Base-by-base conservation (phyloP, 2,888 invertebrate species). In the Eupithecia centaureata region DNA sequence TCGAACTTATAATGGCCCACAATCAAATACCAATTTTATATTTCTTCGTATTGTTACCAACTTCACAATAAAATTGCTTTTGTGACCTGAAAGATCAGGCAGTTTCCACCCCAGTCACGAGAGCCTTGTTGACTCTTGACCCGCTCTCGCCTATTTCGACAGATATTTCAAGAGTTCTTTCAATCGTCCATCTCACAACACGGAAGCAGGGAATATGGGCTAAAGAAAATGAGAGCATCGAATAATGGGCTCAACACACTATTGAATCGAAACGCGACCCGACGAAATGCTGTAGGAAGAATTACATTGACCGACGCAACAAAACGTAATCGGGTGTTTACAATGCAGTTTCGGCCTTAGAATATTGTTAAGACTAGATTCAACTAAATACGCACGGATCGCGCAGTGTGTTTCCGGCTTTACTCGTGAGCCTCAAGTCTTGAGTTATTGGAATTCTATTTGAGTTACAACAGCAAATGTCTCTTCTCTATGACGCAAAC, bases 41-140 rank as follows among this genome's bases (percentile, higher is more conserved):
- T 56, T 56, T 30, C 57, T 57, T 57, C 57, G 18, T 57, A 57
- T 57, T 57, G 18, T 28, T 22, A 52, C 52, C 47, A 22, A n/a
- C 32, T 32, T 32, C 32, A 57, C 32, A 32, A 33, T 28, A 52
- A 27, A 27, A 47, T 27, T 52, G 52, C 42, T 61, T 33, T 57
- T 33, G 18, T 57, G 22, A 30, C 18, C 32, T 25, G 52, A 61
- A 52, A 61, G 33, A 22, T 47, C 47, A 47, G 18, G 5, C 10
- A 28, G 22, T 12, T 58, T 25, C 61, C 32, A 27, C 32, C 33
- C 22, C 22, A 42, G 54, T 65, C 60, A 65, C 60, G 60, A 65
- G 30, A 25, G 42, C 25, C 65, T 60, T 60, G 60, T 65, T 65
- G 60, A 65, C 60, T 54, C 52, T 60, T 60, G 60, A 65, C 65